Conservation (phyloP, 2,888 invertebrate genomes). For the Rhabditoides inermis region DNA sequence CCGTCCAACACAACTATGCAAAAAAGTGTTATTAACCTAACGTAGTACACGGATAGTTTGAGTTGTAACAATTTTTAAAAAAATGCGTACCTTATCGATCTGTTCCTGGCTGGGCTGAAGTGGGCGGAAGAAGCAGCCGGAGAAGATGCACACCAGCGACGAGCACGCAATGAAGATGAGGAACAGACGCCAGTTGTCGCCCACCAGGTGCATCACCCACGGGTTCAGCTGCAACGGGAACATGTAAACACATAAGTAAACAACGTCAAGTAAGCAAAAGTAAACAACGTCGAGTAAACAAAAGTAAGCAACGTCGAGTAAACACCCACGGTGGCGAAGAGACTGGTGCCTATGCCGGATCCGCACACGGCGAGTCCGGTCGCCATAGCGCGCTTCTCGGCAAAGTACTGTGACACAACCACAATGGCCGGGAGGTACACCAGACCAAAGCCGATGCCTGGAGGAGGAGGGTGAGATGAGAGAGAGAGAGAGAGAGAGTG, state of each 20-base stretch:
- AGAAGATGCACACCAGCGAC: conserved; percentile 75
- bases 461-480: conserved; percentile 18
- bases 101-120: conserved; percentile 36
- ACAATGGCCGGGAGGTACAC: conserved; percentile 96
- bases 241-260: neutral
- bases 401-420: conserved; percentile 91
- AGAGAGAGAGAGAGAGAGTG: neutral
- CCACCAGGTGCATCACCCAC: conserved; percentile 23
- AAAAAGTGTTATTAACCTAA: too few species aligned
- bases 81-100: conserved; percentile 32
- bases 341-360: conserved; percentile 85
- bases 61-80: neutral
- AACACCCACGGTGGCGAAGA: conserved; percentile 65
- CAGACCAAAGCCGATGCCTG: conserved; percentile 85
- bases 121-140: conserved; percentile 74
- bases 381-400: conserved; percentile 81
- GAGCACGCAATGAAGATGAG: conserved; percentile 76
- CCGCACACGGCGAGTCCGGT: conserved; percentile 89
- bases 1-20: too few species aligned
- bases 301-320: neutral
- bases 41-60: too few species aligned
- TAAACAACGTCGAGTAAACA: neutral
- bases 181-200: conserved; percentile 72
- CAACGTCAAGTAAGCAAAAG: too few species aligned
- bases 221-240: conserved; percentile 35